Percentiles rank a stretch among this genome's conserved stretches.
Evolutionary conservation across 2,797 vertebrate species (phyloP).

Genomic region (Syngnathus acus): DNA sequence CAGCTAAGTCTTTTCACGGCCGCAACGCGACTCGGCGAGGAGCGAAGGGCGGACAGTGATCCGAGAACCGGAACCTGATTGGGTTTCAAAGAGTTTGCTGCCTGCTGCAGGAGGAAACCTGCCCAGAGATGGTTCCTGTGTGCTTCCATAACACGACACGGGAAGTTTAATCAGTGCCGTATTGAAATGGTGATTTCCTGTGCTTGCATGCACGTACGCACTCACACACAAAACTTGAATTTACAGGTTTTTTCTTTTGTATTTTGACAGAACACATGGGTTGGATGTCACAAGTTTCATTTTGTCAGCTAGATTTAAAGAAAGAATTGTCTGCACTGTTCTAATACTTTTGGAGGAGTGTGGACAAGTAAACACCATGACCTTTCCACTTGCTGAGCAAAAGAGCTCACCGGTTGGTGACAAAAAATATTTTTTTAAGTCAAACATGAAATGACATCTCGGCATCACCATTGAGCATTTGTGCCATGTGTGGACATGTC

Average conservation of each 20-base stretch:
- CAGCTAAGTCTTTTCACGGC: conserved; percentile 22
- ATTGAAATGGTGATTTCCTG: conserved; percentile 68
- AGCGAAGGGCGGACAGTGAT: conserved; percentile 62
- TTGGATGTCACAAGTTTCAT: neutral
- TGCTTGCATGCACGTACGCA: conserved; percentile 6
- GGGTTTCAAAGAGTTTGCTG: conserved; percentile 74
- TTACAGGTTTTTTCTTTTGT: neutral
- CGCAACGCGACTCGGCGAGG: conserved; percentile 40
- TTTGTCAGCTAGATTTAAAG: neutral
- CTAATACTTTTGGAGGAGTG: no score
- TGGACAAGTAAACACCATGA: no score
- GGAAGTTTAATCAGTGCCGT: conserved; percentile 68
- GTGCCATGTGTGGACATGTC: conserved; percentile 15
- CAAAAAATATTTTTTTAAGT: neutral
- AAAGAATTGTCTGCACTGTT: no score
- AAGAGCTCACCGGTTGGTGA: neutral
- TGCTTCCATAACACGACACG: conserved; percentile 57
- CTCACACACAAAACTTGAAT: conserved; percentile 4
- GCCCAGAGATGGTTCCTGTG: conserved; percentile 69
- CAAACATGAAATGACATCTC: neutral
- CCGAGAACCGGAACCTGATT: conserved; percentile 70
- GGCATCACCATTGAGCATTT: neutral
- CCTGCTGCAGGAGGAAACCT: conserved; percentile 55
- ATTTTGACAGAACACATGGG: neutral
- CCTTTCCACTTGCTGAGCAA: neutral